Percentiles rank a stretch among this genome's conserved stretches.
Conservation (phyloP, 2,113 vertebrate species). For the Neodontobutis hainanensis region DNA sequence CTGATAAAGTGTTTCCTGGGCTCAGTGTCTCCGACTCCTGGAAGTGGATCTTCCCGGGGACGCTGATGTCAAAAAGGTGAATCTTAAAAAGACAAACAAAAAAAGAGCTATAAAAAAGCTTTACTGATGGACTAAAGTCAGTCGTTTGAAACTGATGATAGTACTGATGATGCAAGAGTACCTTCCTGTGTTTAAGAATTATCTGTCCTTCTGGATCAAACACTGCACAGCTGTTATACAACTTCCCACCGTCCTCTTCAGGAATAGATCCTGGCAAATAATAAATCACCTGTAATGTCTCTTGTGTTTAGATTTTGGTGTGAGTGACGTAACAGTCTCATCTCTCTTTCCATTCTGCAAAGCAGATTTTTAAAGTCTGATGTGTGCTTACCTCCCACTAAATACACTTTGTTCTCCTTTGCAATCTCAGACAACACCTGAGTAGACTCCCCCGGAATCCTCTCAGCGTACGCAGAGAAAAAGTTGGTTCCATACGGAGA, state of each 20-base stretch:
- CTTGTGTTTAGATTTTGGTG: too few species aligned
- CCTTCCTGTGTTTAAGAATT: constrained; percentile 93
- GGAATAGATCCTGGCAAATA: constrained; percentile 90
- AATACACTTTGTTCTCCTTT: constrained; percentile 86
- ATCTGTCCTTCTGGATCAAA: constrained; percentile 91
- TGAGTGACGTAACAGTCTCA: too few species aligned
- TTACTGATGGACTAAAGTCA: neutral
- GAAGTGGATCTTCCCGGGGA: constrained; percentile 95
- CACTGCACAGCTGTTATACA: constrained; percentile 92
- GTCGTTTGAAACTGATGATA: neutral
- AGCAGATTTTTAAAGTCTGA: neutral
- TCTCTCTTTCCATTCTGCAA: too few species aligned
- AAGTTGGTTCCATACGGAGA: constrained; percentile 92
- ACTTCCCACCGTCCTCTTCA: constrained; percentile 88
- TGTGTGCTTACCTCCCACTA: constrained; percentile 87
- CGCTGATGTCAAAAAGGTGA: constrained; percentile 94
- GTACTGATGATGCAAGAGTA: constrained; percentile 45
- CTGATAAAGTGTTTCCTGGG: constrained; percentile 86
- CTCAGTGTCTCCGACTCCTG: constrained; percentile 94
- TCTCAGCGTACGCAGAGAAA: constrained; percentile 90
- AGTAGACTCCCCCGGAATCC: constrained; percentile 91
- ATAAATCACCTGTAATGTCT: neutral
- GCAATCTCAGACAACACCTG: constrained; percentile 87
- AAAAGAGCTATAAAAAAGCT: too few species aligned
- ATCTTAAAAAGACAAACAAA: constrained; percentile 78